Evolutionary conservation across 2,113 vertebrate genomes (phyloP), one percentile per base, ranked within the genome.

Genomic region (Labrus mixtus): DNA sequence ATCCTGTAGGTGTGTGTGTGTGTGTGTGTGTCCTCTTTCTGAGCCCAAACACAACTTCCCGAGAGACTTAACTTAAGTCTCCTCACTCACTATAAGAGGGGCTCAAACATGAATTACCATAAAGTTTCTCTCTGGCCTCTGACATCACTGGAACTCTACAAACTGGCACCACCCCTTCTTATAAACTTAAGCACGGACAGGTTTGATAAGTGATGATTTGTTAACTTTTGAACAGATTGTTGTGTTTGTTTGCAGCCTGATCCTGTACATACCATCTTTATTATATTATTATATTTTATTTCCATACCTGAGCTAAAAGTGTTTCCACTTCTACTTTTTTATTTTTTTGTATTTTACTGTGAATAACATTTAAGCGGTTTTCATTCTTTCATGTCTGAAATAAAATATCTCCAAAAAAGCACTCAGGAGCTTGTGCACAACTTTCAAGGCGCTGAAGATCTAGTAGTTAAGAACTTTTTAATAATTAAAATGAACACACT

Each of bases 51-150:
- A 57, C 68, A 78, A 68, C 61, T 81, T 67, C 83, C 41, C 65
- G 10, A 82, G 73, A 85, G 84, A 88, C 73, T 75, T 68, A 5
- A 50, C 17, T n/a, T 66, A 64, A 41, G 58, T 45, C 46, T 58
- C 62, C 79, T 81, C 74, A 22, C 64, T 36, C 84, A 83, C 79
- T 91, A 91, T 91, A 93, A 92, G 88, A 82, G 22, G 58, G 68
- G 39, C 65, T 29, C 25, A 8, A 48, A 51, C 62, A 54, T 58
- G 68, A 84, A 92, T 92, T 92, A 92, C 70, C 92, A 94, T 93
- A 93, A 84, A 76, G 59, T 73, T 73, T 68, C 64, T 68, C 17
- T 87, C 78, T 81, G 50, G 70, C 67, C 78, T 82, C 85, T 93
- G 90, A 93, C 91, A 90, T 93, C 91, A 92, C 13, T n/a, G 50